phyloP scores from a whole-genome alignment of 2,888 invertebrate genomes.

The Cephus nigrinus region DNA sequence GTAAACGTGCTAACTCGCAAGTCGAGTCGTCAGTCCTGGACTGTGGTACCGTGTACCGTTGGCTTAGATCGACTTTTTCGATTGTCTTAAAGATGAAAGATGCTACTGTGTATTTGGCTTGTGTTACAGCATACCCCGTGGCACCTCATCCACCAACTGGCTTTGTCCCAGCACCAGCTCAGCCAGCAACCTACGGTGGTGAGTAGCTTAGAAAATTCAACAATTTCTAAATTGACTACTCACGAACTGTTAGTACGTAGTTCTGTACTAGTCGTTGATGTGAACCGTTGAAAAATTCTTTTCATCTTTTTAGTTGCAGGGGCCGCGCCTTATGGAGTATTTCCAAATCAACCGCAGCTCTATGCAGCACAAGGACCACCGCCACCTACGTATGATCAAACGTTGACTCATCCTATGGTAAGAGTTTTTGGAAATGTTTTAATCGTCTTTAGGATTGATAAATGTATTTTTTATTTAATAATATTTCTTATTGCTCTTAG shows the following conservation, averaged over 20 bases:
- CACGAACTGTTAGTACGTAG: no score
- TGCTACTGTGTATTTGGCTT: conserved; percentile 26
- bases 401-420: conserved; percentile 73
- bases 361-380: conserved; percentile 77
- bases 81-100: conserved; percentile 11
- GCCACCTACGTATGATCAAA: conserved; percentile 76
- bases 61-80: conserved; percentile 47
- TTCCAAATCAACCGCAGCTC: conserved; percentile 71
- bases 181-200: conserved; percentile 63
- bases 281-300: background rate
- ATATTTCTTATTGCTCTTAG: conserved; percentile 59
- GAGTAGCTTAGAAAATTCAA: conserved; percentile 13
- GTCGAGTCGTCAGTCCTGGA: conserved; percentile 40
- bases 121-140: conserved; percentile 65
- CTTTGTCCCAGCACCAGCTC: conserved; percentile 63
- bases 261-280: no score
- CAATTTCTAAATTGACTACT: no score
- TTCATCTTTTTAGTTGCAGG: conserved; percentile 68
- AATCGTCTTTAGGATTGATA: no score
- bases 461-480: background rate
- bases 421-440: conserved; percentile 64
- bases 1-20: conserved; percentile 8
- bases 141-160: conserved; percentile 64
- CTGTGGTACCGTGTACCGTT: conserved; percentile 61
- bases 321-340: conserved; percentile 73